Conservation (phyloP, 2,113 vertebrate species). For the Tenebrosternarchus preto region DNA sequence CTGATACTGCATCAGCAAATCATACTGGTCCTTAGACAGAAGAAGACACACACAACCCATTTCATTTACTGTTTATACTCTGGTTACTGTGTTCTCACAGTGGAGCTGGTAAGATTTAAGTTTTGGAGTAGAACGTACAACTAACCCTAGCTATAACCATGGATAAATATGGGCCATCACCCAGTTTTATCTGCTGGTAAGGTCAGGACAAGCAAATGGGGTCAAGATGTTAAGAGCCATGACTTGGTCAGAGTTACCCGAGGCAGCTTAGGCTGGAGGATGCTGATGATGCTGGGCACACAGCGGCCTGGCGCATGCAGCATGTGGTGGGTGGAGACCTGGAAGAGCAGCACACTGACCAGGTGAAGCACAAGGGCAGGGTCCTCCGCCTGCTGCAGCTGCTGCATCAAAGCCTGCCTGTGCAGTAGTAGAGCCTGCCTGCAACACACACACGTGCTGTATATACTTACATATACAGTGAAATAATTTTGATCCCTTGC, state of each 20-base stretch:
- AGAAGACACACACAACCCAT: constrained; percentile 7
- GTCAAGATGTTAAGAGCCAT: neutral
- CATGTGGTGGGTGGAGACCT: constrained; percentile 86
- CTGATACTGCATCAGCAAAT: constrained; percentile 84
- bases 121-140: too few relatives aligned
- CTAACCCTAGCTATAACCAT: too few relatives aligned
- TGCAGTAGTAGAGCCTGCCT: constrained; percentile 92
- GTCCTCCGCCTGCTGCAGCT: constrained; percentile 89
- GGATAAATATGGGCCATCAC: neutral
- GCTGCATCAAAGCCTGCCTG: constrained; percentile 86
- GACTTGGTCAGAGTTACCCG: constrained; percentile 74
- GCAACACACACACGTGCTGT: constrained; percentile 37
- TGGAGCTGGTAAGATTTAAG: too few relatives aligned
- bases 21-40: constrained; percentile 84
- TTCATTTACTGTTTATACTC: too few relatives aligned
- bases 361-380: constrained; percentile 91
- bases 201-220: neutral
- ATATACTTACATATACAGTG: too few relatives aligned
- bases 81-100: too few relatives aligned
- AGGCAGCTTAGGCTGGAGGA: constrained; percentile 81
- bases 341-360: constrained; percentile 88
- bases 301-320: constrained; percentile 94
- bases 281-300: constrained; percentile 89
- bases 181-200: neutral
- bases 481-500: too few relatives aligned